These are phyloP conservation scores for Gerosis bhagava DNA, from an alignment of 2,888 invertebrate species.

Conservation along the genomic window DNA sequence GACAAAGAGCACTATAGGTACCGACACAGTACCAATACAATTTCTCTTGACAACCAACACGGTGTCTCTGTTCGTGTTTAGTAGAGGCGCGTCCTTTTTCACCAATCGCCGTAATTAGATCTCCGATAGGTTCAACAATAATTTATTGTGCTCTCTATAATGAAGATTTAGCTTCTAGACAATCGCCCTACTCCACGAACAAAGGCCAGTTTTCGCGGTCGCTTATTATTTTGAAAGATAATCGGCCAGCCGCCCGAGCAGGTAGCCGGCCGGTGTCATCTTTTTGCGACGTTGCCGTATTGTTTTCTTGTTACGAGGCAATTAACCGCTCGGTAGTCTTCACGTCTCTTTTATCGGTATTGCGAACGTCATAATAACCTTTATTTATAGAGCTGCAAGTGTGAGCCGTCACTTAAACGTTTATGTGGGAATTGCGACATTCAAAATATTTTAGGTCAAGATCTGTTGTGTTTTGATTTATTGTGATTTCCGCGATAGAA, in stretches of 20 bases:
- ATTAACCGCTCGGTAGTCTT: slow-evolving; percentile 34
- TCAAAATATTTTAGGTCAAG: too few relatives aligned
- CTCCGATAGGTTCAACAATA: slow-evolving; percentile 54
- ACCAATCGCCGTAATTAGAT: slow-evolving; percentile 56
- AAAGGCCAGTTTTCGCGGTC: slow-evolving; percentile 53
- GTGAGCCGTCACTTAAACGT: slow-evolving; percentile 13
- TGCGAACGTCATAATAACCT: slow-evolving; percentile 25
- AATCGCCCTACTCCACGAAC: slow-evolving; percentile 41
- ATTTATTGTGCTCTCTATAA: slow-evolving; percentile 63
- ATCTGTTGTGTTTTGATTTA: slow-evolving; percentile 12
- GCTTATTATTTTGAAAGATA: slow-evolving; percentile 67
- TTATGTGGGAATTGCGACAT: too few relatives aligned
- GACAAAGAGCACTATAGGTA: slow-evolving; percentile 30
- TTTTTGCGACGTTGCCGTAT: slow-evolving; percentile 44
- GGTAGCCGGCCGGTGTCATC: slow-evolving; percentile 59
- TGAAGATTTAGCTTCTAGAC: slow-evolving; percentile 71
- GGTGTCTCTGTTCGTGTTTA: slow-evolving; percentile 16
- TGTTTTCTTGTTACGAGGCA: slow-evolving; percentile 37
- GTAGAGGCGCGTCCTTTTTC: slow-evolving; percentile 38
- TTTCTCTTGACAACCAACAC: slow-evolving; percentile 15
- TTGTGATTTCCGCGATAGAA: slow-evolving; percentile 9
- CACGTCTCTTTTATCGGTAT: slow-evolving; percentile 20
- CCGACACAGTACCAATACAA: slow-evolving; percentile 21
- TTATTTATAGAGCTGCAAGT: too few relatives aligned
- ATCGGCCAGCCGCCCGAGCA: slow-evolving; percentile 45